Evolutionary conservation across 53 echinoderm and acorn worm species (phyloP), one percentile per base, ranked within the genome.

Genomic region (Crossaster papposus): DNA sequence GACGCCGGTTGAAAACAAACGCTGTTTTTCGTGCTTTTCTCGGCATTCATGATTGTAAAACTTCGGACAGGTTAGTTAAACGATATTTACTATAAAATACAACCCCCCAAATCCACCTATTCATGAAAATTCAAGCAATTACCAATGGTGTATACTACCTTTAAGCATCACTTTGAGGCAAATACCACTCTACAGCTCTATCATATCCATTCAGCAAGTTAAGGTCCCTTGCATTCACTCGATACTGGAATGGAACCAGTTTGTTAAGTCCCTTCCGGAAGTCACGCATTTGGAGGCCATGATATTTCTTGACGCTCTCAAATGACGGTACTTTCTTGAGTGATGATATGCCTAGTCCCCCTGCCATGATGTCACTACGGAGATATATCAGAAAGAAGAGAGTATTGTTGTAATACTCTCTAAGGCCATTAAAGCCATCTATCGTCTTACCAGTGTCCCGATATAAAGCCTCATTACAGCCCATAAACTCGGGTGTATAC

Each of bases 201-300:
- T 88, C 64, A 54, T 53, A 51, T 0, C 88, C 88, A 77, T 64
- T 36, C 75, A 58, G 22, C 77, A 83, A 28, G 83, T 74, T 90
- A 51, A 90, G 64, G 64, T n/a, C 36, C 22, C 90, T 72, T n/a
- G 64, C 83, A 80, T 90, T 90, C 28, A 82, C 64, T 1, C 90
- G 50, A 33, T 83, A 90, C 38, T 52, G 70, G 75, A 91, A 93
- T 35, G 95, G 93, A 23, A 93, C 78, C 23, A 95, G 90, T 23
- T 44, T 73, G 85, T 95, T 95, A 1, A 74, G 80, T 33, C 76
- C 93, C 75, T 90, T 79, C 24, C 87, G 34, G 62, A 95, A 93
- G 70, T 95, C 92, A 23, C 92, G 89, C 85, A 95, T 79, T 4
- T 30, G 44, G 28, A 95, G 64, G n/a, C 93, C 92, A 17, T 91